Evolutionary conservation across 2,797 vertebrate genomes (phyloP).

Genomic region (Poeciliopsis paucimaculata): DNA sequence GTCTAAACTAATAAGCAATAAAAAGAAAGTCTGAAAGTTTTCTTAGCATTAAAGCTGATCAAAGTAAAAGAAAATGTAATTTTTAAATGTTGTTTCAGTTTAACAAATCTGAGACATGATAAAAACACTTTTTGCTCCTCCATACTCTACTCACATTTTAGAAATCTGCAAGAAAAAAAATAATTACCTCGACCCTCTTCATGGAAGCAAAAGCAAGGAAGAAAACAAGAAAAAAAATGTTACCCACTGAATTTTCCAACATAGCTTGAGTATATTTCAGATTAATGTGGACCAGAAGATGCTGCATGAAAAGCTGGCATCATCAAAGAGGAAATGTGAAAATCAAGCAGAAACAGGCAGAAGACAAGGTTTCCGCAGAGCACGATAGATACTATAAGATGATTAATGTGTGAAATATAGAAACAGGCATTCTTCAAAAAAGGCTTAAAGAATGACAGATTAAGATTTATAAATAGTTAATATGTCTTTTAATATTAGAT

Average conservation of each 20-base stretch:
- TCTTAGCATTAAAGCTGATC: neutral
- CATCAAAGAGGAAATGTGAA: conserved; percentile 16
- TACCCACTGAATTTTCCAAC: conserved; percentile 54
- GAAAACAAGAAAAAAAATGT: conserved; percentile 49
- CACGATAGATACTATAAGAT: neutral
- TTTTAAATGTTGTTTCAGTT: neutral
- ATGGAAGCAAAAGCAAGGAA: conserved; percentile 84
- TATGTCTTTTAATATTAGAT: neutral
- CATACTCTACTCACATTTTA: neutral
- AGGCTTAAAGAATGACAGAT: neutral
- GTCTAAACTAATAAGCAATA: neutral
- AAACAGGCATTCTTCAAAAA: neutral
- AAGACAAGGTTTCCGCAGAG: neutral
- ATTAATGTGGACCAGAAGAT: conserved; percentile 53
- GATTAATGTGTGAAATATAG: neutral
- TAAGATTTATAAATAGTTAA: neutral
- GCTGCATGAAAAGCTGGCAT: conserved; percentile 25
- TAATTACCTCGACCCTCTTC: conserved; percentile 97
- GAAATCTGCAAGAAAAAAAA: conserved; percentile 44
- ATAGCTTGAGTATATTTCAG: conserved; percentile 61
- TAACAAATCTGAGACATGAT: neutral
- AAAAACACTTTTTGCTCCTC: neutral
- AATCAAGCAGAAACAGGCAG: conserved; percentile 25
- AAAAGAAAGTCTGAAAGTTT: neutral
- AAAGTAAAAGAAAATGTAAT: neutral